Evolutionary conservation across 1,140 invertebrate genomes (phyloP).

Genomic region (Bombus consobrinus): DNA sequence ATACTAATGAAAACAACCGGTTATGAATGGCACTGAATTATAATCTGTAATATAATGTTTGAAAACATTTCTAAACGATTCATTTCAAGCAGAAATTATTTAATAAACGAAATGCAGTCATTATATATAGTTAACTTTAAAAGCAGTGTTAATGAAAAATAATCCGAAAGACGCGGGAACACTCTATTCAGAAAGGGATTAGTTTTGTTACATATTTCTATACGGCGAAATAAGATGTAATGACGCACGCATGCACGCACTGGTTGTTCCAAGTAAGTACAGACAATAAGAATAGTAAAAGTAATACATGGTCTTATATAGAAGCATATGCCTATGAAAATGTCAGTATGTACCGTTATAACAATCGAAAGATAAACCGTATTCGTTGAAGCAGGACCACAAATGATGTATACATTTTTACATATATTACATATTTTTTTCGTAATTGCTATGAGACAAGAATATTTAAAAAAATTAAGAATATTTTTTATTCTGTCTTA

Average conservation of each 20-base stretch:
- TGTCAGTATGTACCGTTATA: conserved; percentile 62
- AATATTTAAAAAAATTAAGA: neutral
- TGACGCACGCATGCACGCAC: neutral
- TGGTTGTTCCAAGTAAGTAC: conserved; percentile 11
- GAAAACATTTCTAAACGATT: neutral
- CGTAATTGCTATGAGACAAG: neutral
- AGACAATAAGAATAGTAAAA: conserved; percentile 31
- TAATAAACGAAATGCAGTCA: neutral
- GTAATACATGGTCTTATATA: conserved; percentile 16
- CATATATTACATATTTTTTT: neutral
- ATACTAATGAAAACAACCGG: neutral
- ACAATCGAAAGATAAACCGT: conserved; percentile 56
- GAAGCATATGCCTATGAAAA: conserved; percentile 53
- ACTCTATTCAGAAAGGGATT: too few species aligned
- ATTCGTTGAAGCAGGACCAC: conserved; percentile 48
- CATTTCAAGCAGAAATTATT: neutral
- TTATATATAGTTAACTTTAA: neutral
- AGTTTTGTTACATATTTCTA: conserved; percentile 12
- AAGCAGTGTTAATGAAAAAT: neutral
- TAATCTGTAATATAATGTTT: neutral
- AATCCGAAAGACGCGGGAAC: neutral
- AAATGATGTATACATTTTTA: neutral
- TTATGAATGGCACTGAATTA: neutral
- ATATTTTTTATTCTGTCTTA: neutral
- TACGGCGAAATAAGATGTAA: conserved; percentile 28